Evolutionary conservation across 2,888 invertebrate genomes (phyloP), one percentile per base, ranked within the genome.

Genomic region (Archips crataeganus): DNA sequence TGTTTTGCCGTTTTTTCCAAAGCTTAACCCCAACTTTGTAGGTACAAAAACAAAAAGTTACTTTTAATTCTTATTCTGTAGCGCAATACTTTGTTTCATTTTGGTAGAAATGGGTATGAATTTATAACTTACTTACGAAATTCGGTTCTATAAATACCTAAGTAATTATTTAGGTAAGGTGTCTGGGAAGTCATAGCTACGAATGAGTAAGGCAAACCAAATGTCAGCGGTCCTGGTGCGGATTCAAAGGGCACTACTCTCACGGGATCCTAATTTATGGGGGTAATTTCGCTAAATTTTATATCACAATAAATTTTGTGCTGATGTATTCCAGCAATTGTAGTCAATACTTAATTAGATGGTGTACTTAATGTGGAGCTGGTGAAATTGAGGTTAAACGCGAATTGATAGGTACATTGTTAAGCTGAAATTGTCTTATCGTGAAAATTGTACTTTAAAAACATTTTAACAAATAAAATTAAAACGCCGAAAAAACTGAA

Each of bases 231-330:
- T 51, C 57, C 64, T 63, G 75, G 59, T 69, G 75, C 51, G 70
- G 75, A 70, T 72, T 36, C 62, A 39, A 70, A 70, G 67, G 64
- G 62, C 70, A 77, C 75, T 75, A 76, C 75, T 76, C 76, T 59
- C 75, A 65, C 66, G 74, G 75, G 76, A 69, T 59, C 39, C 74
- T 72, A 75, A 77, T 77, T 76, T 76, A 77, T 71, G 66, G 71
- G 42, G 68, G 72, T 70, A 67, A 72, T 75, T 72, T 70, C 61
- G 68, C 70, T 76, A 75, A 75, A 76, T 77, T 67, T 82, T 83
- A 82, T 77, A 70, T 61, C 74, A 80, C 70, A 76, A 77, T 78
- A 80, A 75, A 72, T 79, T 76, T 74, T 71, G 75, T 70, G 71
- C 76, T 80, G 77, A 81, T 77, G 76, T 66, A 76, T 76, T 75